Evolutionary conservation across 2,797 vertebrate genomes (phyloP).

Genomic region (Eospalax fontanierii): DNA sequence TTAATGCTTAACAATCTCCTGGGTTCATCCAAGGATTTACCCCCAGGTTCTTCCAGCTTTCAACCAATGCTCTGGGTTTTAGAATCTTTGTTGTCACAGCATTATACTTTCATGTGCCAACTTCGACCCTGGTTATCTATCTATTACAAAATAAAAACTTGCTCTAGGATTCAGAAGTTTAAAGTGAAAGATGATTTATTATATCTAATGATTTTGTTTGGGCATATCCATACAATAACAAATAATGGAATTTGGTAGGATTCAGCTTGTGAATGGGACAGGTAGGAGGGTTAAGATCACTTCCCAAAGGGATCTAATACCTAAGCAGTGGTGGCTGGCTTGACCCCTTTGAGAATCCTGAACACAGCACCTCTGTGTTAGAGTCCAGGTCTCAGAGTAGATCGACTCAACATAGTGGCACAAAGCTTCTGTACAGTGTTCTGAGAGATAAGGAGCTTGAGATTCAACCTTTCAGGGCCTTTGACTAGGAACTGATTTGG

Average conservation of each 20-base stretch:
- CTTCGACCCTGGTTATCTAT: conserved; percentile 17
- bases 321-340: not conserved
- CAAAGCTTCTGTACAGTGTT: not conserved
- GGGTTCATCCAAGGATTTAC: conserved; percentile 23
- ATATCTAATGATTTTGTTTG: conserved; percentile 42
- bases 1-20: conserved; percentile 30
- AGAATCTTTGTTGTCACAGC: not conserved
- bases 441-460: not conserved
- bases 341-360: not conserved
- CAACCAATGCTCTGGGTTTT: not conserved
- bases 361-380: not conserved
- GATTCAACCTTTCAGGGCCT: not conserved
- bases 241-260: not conserved
- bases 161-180: not conserved
- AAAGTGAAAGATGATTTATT: not conserved
- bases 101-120: not conserved
- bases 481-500: not conserved
- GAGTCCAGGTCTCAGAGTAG: not conserved
- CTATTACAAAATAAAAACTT: conserved; percentile 41
- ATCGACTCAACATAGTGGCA: not conserved
- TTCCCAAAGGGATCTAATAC: not conserved
- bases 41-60: not conserved
- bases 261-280: not conserved
- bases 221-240: not conserved
- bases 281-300: not conserved